Evolutionary conservation across 1,140 invertebrate genomes (phyloP).

Genomic region (Drosophila teissieri): DNA sequence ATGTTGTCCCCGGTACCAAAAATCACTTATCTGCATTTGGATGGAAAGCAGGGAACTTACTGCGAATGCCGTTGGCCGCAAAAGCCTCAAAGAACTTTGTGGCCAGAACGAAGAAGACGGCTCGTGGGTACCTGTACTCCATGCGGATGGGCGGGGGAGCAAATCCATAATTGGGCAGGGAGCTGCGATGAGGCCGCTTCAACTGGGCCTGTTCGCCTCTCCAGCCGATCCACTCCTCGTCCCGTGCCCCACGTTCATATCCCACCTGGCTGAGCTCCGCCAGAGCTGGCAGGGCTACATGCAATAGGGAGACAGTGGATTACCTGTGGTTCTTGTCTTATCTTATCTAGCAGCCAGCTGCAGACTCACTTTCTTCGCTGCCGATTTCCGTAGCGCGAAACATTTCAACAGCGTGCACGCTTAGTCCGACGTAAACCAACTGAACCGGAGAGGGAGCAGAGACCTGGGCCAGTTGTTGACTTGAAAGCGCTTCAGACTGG

Average conservation of each 20-base stretch:
- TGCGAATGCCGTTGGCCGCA: slow-evolving; percentile 83
- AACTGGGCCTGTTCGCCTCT: slow-evolving; percentile 38
- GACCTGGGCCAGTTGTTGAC: slow-evolving; percentile 24
- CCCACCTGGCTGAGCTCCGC: slow-evolving; percentile 55
- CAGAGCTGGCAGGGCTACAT: slow-evolving; percentile 67
- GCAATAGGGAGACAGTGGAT: neutral
- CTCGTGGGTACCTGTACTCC: slow-evolving; percentile 73
- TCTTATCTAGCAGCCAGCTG: slow-evolving; percentile 37
- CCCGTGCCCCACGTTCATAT: slow-evolving; percentile 13
- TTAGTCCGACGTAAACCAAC: slow-evolving; percentile 46
- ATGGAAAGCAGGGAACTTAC: slow-evolving; percentile 57
- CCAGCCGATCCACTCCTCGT: slow-evolving; percentile 15
- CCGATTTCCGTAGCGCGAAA: slow-evolving; percentile 79
- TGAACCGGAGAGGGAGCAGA: slow-evolving; percentile 15
- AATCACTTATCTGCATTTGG: too few species aligned
- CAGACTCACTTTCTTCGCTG: slow-evolving; percentile 80
- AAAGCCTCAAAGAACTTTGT: slow-evolving; percentile 84
- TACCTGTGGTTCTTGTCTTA: slow-evolving; percentile 40
- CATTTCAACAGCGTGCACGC: slow-evolving; percentile 55
- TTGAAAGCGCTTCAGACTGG: slow-evolving; percentile 22
- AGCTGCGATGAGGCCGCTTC: slow-evolving; percentile 41
- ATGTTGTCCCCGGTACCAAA: slow-evolving; percentile 40
- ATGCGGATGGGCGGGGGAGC: slow-evolving; percentile 51
- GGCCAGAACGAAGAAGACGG: slow-evolving; percentile 74
- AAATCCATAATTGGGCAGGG: slow-evolving; percentile 71